Percentiles rank a stretch among this genome's conserved stretches.
phyloP scores from a whole-genome alignment of 2,797 vertebrate genomes.

The Megaceryle alcyon region DNA sequence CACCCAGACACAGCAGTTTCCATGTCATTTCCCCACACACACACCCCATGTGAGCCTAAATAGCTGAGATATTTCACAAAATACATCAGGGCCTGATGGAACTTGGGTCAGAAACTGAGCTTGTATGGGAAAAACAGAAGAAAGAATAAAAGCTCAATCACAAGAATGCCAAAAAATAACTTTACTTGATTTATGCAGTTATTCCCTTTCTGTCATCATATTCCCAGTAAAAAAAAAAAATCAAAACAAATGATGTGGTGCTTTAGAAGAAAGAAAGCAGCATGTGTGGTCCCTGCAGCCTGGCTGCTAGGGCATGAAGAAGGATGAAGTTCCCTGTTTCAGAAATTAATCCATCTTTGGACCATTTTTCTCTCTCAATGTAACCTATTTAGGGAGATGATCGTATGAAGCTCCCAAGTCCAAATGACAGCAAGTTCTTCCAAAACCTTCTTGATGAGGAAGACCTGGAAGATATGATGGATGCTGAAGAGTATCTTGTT shows the following conservation, averaged over 20 bases:
- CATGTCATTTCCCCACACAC: background rate
- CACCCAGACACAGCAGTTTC: background rate
- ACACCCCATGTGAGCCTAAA: background rate
- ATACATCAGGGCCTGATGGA: conserved; percentile 20
- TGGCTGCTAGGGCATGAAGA: background rate
- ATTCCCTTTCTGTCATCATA: background rate
- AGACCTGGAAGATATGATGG: conserved; percentile 95
- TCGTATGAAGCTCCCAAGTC: conserved; percentile 96
- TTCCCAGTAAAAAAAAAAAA: background rate
- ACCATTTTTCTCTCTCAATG: background rate
- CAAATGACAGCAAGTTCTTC: conserved; percentile 97
- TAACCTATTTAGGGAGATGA: conserved; percentile 88
- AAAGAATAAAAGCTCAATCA: background rate
- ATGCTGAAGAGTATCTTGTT: conserved; percentile 96
- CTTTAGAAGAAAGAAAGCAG: background rate
- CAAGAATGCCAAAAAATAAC: background rate
- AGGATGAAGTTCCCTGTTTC: background rate
- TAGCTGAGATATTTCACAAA: conserved; percentile 29
- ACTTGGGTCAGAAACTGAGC: conserved; percentile 31
- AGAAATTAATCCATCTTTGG: background rate
- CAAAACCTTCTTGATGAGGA: conserved; percentile 96
- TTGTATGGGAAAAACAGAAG: background rate
- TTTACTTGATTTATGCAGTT: background rate
- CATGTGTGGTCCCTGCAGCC: background rate
- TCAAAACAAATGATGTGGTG: background rate